phyloP scores from a whole-genome alignment of 2,888 invertebrate species.

The Diloba caeruleocephala region DNA sequence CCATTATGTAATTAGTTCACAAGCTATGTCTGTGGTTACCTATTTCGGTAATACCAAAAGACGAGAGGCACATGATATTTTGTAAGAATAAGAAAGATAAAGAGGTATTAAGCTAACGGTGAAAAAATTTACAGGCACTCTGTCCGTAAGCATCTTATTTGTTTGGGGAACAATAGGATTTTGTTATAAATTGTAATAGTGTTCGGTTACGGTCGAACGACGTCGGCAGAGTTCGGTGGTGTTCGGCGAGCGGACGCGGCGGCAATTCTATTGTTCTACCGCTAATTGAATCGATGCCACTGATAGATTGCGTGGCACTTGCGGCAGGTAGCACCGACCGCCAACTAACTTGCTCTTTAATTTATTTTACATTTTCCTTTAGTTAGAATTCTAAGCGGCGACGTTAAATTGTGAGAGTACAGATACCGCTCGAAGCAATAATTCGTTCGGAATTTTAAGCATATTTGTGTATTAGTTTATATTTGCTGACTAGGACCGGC shows the following conservation, averaged over 20 bases:
- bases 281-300: slow-evolving; percentile 87
- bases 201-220: slow-evolving; percentile 42
- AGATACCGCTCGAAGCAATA: no score
- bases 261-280: slow-evolving; percentile 79
- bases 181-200: slow-evolving; percentile 53
- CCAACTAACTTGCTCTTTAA: slow-evolving; percentile 2
- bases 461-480: no score
- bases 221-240: slow-evolving; percentile 24
- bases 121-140: slow-evolving; percentile 27
- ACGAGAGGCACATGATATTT: no score
- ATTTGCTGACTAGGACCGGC: no score
- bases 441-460: no score
- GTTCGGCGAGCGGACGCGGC: slow-evolving; percentile 37
- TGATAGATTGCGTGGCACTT: slow-evolving; percentile 73
- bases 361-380: slow-evolving; percentile 1
- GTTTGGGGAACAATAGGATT: slow-evolving; percentile 53
- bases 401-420: no score
- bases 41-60: no score
- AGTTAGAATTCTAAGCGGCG: no score
- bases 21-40: no score
- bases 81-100: no score
- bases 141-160: slow-evolving; percentile 39
- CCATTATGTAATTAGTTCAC: no score
- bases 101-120: slow-evolving; percentile 36
- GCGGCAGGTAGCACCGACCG: slow-evolving; percentile 26